phyloP scores from a whole-genome alignment of 2,113 vertebrate species.

The Seriola dumerili region DNA sequence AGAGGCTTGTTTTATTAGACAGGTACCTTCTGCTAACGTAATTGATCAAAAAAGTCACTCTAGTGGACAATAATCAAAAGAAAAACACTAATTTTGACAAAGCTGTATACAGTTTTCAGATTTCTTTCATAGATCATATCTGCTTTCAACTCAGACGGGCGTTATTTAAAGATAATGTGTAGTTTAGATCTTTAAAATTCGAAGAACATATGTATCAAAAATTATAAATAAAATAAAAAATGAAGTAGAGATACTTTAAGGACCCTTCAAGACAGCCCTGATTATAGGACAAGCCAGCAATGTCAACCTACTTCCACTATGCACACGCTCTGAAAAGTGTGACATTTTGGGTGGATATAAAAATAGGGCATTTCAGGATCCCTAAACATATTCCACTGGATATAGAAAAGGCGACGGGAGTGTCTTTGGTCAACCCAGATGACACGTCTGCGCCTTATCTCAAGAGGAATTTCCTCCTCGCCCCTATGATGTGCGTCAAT shows the following conservation, averaged over 20 bases:
- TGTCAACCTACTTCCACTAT: constrained; percentile 75
- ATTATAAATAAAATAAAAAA: background rate
- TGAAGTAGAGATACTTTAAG: constrained; percentile 16
- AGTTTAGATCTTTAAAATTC: background rate
- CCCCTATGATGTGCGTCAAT: constrained; percentile 86
- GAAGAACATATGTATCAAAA: background rate
- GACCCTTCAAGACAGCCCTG: constrained; percentile 32
- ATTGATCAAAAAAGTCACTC: background rate
- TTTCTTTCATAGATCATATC: background rate
- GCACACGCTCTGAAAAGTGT: constrained; percentile 64
- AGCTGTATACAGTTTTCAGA: background rate
- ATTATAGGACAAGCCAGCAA: constrained; percentile 69
- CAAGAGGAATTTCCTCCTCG: constrained; percentile 84
- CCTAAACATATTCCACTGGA: constrained; percentile 61
- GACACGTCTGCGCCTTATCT: constrained; percentile 85
- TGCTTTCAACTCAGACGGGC: background rate
- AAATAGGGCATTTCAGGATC: constrained; percentile 70
- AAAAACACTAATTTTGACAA: background rate
- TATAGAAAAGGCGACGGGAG: constrained; percentile 67
- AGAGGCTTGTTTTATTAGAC: too few species aligned
- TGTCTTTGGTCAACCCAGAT: constrained; percentile 79
- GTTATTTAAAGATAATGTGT: background rate
- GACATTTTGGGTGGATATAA: constrained; percentile 65
- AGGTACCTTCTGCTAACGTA: background rate
- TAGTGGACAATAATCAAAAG: background rate